Percentiles rank a stretch among this genome's conserved stretches.
phyloP scores from a whole-genome alignment of 1,140 invertebrate species.

The Atta colombica region DNA sequence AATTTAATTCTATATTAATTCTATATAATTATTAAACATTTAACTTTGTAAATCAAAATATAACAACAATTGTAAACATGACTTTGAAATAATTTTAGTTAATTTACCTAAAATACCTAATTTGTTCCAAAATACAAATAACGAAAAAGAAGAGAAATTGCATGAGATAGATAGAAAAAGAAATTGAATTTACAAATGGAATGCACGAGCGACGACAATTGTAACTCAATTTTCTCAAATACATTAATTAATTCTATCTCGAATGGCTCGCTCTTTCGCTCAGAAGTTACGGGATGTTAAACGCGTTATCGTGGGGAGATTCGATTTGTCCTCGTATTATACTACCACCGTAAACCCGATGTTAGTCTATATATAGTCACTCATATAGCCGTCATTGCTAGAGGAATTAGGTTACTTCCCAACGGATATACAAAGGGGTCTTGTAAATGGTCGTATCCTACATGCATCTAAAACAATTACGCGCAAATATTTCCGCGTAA shows the following conservation, averaged over 20 bases:
- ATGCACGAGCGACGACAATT: conserved; percentile 15
- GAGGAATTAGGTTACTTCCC: conserved; percentile 75
- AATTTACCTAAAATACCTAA: not conserved
- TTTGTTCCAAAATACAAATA: not conserved
- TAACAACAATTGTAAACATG: not conserved
- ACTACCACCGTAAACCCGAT: conserved; percentile 63
- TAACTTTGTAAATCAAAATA: not conserved
- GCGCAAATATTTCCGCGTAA: conserved; percentile 28
- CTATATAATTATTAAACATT: not conserved
- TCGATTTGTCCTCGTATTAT: conserved; percentile 64
- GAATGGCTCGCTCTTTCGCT: conserved; percentile 41
- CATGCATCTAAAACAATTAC: conserved; percentile 65
- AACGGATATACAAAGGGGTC: conserved; percentile 77
- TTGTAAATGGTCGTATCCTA: conserved; percentile 73
- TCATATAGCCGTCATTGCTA: conserved; percentile 72
- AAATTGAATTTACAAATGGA: conserved; percentile 1
- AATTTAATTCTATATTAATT: not conserved
- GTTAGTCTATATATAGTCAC: conserved; percentile 68
- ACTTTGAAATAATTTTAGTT: not conserved
- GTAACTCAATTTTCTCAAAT: conserved; percentile 41
- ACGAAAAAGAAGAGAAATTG: not conserved
- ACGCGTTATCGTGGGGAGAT: conserved; percentile 16
- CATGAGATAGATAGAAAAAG: not conserved
- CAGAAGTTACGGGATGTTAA: conserved; percentile 31
- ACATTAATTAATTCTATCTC: conserved; percentile 47